A percentile compares a stretch with the other conserved stretches of the same genome.
Conservation (phyloP, 2,888 invertebrate species). For the Acleris sparsana region DNA sequence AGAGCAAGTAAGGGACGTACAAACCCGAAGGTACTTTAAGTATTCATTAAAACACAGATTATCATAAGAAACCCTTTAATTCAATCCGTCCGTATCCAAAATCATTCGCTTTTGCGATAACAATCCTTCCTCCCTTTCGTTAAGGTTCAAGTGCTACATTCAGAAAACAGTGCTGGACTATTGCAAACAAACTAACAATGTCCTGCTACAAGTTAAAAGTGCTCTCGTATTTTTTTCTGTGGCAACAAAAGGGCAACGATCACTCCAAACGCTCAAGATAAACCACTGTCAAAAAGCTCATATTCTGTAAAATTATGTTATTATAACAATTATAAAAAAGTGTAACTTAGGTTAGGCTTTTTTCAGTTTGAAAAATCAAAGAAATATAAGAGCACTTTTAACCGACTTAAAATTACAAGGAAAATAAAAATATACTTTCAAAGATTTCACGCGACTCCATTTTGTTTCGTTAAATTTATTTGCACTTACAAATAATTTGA, state of each 20-base stretch:
- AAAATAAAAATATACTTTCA: background rate
- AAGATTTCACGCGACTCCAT: conserved; percentile 5
- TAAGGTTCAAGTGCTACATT: conserved; percentile 48
- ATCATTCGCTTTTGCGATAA: conserved; percentile 67
- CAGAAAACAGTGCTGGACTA: conserved; percentile 44
- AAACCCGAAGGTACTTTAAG: no score
- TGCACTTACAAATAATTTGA: background rate
- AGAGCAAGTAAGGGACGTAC: no score
- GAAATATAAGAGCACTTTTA: conserved; percentile 10
- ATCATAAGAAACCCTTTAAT: conserved; percentile 64
- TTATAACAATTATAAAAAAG: no score
- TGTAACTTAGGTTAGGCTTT: background rate
- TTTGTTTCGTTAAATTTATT: background rate
- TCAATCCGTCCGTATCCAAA: conserved; percentile 49
- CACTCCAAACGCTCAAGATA: no score
- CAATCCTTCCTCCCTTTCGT: conserved; percentile 55
- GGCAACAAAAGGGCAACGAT: no score
- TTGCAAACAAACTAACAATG: no score
- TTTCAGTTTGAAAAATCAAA: background rate
- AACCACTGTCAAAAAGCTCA: no score
- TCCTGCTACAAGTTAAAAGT: no score
- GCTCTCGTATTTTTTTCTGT: no score
- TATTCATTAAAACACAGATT: conserved; percentile 36
- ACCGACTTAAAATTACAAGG: background rate
- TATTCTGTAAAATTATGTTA: no score